phyloP scores from a whole-genome alignment of 2,113 vertebrate species.

The Ochotona curzoniae region DNA sequence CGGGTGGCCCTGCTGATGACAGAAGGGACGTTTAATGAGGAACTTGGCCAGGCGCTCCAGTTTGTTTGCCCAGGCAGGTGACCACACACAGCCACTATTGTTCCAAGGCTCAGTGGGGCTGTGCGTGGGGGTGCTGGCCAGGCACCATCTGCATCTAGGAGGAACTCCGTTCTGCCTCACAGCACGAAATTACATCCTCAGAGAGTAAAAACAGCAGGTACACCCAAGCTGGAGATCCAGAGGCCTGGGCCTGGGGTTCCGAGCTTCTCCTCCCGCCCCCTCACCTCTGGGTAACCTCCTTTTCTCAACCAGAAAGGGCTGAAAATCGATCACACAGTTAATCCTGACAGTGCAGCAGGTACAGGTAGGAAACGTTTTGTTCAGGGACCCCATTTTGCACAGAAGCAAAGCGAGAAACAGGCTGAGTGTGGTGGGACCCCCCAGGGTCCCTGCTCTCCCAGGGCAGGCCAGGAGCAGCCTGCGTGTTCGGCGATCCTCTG shows the following conservation, averaged over 20 bases:
- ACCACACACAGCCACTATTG: fast-evolving
- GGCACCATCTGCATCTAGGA: not conserved
- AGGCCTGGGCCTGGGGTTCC: fast-evolving
- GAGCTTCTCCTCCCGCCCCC: fast-evolving
- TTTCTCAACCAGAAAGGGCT: not conserved
- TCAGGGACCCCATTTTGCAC: slow-evolving; percentile 47
- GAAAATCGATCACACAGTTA: not conserved
- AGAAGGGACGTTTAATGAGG: fast-evolving
- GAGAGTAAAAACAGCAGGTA: fast-evolving
- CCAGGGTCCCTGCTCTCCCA: fast-evolving
- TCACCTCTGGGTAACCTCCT: fast-evolving
- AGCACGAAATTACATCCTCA: not conserved
- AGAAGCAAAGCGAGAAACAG: not conserved
- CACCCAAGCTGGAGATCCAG: not conserved
- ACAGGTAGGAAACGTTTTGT: not conserved
- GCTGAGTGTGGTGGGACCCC: fast-evolving
- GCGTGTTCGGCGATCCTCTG: too few relatives aligned
- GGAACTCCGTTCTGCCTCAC: fast-evolving
- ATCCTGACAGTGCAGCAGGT: not conserved
- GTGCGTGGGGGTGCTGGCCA: fast-evolving
- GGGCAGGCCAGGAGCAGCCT: not conserved
- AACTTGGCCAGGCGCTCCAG: not conserved
- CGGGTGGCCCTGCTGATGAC: not conserved
- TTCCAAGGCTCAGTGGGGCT: not conserved
- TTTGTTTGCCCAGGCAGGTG: not conserved